phyloP scores from a whole-genome alignment of 2,888 invertebrate genomes.

The Orchestes rusci region DNA sequence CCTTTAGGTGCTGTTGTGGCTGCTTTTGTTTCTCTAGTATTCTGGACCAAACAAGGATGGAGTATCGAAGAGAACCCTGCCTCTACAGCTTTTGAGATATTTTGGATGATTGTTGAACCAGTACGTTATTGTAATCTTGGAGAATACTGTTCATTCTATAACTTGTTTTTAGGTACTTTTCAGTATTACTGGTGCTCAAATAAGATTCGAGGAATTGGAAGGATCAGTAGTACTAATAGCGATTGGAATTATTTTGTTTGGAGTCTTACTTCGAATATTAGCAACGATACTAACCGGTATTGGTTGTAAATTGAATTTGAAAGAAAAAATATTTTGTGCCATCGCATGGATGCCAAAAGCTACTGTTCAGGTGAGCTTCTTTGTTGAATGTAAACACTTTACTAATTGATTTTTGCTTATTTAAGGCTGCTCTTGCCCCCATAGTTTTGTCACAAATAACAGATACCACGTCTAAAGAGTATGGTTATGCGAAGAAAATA shows the following conservation, averaged over 20 bases:
- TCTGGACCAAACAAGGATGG: slow-evolving; percentile 81
- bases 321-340: slow-evolving; percentile 88
- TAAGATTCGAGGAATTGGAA: slow-evolving; percentile 69
- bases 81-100: slow-evolving; percentile 79
- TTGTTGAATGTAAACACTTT: slow-evolving; percentile 1
- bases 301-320: slow-evolving; percentile 73
- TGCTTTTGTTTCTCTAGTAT: slow-evolving; percentile 72
- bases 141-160: background rate
- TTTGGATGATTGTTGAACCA: slow-evolving; percentile 96
- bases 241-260: slow-evolving; percentile 58
- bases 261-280: slow-evolving; percentile 59
- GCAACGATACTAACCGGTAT: slow-evolving; percentile 62
- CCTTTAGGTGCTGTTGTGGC: slow-evolving; percentile 78
- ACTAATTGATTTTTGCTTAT: too few relatives aligned
- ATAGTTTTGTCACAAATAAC: slow-evolving; percentile 53
- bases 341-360: slow-evolving; percentile 95
- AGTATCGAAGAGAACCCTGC: slow-evolving; percentile 81
- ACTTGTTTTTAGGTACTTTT: slow-evolving; percentile 15
- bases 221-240: slow-evolving; percentile 63
- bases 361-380: slow-evolving; percentile 80
- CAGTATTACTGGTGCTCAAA: slow-evolving; percentile 63
- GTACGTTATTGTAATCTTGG: slow-evolving; percentile 40
- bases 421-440: slow-evolving; percentile 25
- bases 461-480: slow-evolving; percentile 41
- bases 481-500: slow-evolving; percentile 60